Percentiles rank a stretch among this genome's conserved stretches.
These are phyloP conservation scores for Anticlea derivata DNA, from an alignment of 2,888 invertebrate genomes.

Conservation along the genomic window DNA sequence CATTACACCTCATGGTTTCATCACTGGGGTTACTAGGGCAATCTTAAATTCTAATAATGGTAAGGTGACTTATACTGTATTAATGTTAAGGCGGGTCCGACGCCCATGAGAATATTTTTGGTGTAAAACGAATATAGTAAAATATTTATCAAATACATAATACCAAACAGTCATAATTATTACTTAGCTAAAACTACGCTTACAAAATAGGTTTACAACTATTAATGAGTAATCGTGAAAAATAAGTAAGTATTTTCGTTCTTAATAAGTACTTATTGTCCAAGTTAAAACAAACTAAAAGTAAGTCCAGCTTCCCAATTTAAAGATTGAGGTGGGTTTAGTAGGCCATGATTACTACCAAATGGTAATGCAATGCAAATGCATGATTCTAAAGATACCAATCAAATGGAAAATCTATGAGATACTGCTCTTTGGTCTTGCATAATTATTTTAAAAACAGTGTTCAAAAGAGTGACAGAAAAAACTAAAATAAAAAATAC, in stretches of 20 bases:
- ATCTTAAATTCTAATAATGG: too few species aligned
- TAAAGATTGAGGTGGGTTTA: slow-evolving; percentile 16
- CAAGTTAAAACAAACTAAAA: slow-evolving; percentile 1
- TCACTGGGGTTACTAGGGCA: too few species aligned
- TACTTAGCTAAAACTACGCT: neutral
- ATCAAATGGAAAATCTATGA: neutral
- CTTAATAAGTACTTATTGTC: slow-evolving; percentile 21
- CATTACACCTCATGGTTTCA: too few species aligned
- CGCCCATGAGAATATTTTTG: too few species aligned
- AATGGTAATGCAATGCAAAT: neutral
- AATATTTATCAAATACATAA: slow-evolving; percentile 4
- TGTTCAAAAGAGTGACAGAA: too few species aligned
- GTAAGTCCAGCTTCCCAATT: slow-evolving; percentile 16
- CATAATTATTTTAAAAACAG: too few species aligned
- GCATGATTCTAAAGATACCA: neutral
- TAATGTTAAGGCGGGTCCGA: neutral
- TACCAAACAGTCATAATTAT: slow-evolving; percentile 2
- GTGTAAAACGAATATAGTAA: too few species aligned
- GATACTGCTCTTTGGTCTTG: too few species aligned
- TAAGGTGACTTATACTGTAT: neutral
- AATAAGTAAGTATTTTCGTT: slow-evolving; percentile 11
- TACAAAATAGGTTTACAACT: neutral
- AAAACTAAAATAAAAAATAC: too few species aligned
- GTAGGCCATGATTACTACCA: slow-evolving; percentile 9
- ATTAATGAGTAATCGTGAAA: slow-evolving; percentile 1